Evolutionary conservation across 2,888 invertebrate genomes (phyloP).

Genomic region (Periphyllus acericola): DNA sequence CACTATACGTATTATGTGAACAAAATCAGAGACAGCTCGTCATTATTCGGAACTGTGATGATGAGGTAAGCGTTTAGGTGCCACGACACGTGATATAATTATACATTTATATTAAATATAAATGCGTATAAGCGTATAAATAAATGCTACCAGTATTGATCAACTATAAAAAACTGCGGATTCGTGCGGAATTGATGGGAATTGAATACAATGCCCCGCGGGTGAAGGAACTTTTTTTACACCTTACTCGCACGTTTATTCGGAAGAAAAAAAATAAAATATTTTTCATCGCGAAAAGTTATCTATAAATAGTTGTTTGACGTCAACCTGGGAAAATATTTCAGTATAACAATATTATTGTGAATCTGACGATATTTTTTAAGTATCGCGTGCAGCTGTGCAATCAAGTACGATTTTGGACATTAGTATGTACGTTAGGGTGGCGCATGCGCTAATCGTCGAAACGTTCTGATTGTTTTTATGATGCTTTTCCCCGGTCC

Average conservation of each 20-base stretch:
- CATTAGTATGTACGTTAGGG: too few relatives aligned
- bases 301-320: too few relatives aligned
- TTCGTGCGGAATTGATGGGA: slow-evolving; percentile 22
- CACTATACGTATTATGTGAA: neutral
- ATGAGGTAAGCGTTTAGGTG: slow-evolving; percentile 18
- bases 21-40: neutral
- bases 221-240: neutral
- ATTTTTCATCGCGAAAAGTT: neutral
- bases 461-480: too few relatives aligned
- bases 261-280: neutral
- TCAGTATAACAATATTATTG: too few relatives aligned
- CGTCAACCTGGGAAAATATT: too few relatives aligned
- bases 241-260: neutral
- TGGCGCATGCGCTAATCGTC: too few relatives aligned
- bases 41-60: neutral
- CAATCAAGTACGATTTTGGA: too few relatives aligned
- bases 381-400: too few relatives aligned
- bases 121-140: neutral
- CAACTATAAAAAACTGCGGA: neutral
- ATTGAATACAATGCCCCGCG: neutral
- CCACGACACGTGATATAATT: neutral
- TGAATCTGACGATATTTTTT: too few relatives aligned
- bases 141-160: neutral
- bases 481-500: too few relatives aligned
- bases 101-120: neutral